A percentile compares a stretch with the other conserved stretches of the same genome.
These are phyloP conservation scores for Botia kubotai DNA, from an alignment of 2,797 vertebrate genomes.

Conservation along the genomic window DNA sequence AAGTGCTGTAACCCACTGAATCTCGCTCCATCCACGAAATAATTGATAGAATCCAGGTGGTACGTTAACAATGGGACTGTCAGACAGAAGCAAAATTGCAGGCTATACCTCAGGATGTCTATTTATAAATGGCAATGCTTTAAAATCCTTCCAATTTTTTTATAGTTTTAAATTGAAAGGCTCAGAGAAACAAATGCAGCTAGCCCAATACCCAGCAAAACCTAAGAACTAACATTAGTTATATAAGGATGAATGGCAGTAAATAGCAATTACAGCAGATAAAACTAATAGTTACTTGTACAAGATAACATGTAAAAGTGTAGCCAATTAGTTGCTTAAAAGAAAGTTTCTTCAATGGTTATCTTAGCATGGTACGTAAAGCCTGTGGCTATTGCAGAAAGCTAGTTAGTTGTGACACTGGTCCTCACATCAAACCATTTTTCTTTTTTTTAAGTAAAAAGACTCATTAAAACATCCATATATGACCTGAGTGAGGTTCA, in stretches of 20 bases:
- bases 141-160: neutral
- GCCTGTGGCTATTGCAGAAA: neutral
- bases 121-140: neutral
- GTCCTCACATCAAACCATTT: conserved; percentile 7
- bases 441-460: neutral
- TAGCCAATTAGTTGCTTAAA: neutral
- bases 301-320: neutral
- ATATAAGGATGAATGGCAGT: too few relatives aligned
- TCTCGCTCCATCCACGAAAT: neutral
- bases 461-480: conserved; percentile 19
- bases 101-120: neutral
- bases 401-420: neutral
- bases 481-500: conserved; percentile 18
- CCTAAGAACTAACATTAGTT: too few relatives aligned
- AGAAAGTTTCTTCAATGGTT: neutral
- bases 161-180: neutral
- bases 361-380: neutral
- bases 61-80: neutral
- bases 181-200: too few relatives aligned
- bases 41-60: neutral
- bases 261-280: too few relatives aligned
- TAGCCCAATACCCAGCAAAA: too few relatives aligned
- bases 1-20: neutral
- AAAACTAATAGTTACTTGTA: neutral
- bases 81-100: neutral